Conservation (phyloP, 2,888 invertebrate species). For the Drepanosiphum platanoidis region DNA sequence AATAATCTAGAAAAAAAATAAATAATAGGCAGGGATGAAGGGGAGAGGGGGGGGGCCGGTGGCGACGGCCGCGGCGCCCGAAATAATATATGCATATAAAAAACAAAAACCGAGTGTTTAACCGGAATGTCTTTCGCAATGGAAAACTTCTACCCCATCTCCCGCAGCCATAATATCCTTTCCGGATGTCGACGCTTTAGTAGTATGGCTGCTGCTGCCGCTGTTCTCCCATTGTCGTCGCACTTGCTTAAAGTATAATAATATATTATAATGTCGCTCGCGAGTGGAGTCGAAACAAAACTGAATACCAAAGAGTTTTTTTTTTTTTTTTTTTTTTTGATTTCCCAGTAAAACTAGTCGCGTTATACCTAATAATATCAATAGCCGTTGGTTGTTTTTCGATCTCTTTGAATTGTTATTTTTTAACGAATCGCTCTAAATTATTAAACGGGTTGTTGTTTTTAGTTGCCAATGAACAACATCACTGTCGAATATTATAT, state of each 20-base stretch:
- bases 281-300: not conserved
- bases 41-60: not conserved
- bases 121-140: constrained; percentile 50
- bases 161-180: constrained; percentile 13
- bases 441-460: no score
- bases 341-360: not conserved
- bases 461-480: no score
- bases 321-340: not conserved
- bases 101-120: constrained; percentile 43
- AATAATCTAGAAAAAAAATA: constrained; percentile 39
- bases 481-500: no score
- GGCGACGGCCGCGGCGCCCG: not conserved
- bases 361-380: no score
- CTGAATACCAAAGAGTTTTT: not conserved
- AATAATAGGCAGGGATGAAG: not conserved
- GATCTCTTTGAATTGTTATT: no score
- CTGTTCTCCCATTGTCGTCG: not conserved
- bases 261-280: not conserved
- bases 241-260: not conserved
- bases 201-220: not conserved
- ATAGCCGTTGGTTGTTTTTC: no score
- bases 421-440: no score
- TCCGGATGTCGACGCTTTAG: constrained; percentile 51
- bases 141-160: constrained; percentile 11
- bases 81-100: constrained; percentile 30